These are phyloP conservation scores for Halisarca cf. caerulea DNA, from an alignment of 37 sponge, comb jelly and placozoan genomes.

Conservation along the genomic window DNA sequence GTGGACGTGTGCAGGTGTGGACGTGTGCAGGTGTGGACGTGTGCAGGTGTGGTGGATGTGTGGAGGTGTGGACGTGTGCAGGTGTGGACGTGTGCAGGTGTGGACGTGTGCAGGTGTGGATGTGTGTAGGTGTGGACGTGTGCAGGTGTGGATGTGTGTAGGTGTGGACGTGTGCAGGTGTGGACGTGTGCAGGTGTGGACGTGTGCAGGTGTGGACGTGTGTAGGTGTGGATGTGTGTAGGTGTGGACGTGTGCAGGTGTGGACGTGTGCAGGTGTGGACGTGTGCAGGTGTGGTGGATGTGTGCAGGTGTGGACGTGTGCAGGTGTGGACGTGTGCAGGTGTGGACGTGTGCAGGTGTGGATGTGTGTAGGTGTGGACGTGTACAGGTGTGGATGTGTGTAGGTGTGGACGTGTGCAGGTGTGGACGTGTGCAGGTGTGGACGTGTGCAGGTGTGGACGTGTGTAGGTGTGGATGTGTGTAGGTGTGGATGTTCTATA, in stretches of 20 bases:
- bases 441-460: too few species aligned
- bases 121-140: background rate
- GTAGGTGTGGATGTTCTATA: too few species aligned
- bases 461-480: too few species aligned
- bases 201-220: too few species aligned
- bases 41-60: background rate
- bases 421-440: too few species aligned
- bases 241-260: background rate
- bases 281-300: background rate
- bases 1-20: too few species aligned
- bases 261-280: background rate
- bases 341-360: too few species aligned
- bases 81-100: background rate
- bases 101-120: background rate
- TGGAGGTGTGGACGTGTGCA: background rate
- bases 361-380: too few species aligned
- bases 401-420: too few species aligned
- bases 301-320: too few species aligned
- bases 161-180: background rate
- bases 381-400: too few species aligned
- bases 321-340: too few species aligned
- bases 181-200: background rate
- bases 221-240: background rate
- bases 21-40: background rate
- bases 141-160: background rate